A percentile compares a stretch with the other conserved stretches of the same genome.
Conservation (phyloP, 1,140 invertebrate genomes). For the Drosophila prosaltans region DNA sequence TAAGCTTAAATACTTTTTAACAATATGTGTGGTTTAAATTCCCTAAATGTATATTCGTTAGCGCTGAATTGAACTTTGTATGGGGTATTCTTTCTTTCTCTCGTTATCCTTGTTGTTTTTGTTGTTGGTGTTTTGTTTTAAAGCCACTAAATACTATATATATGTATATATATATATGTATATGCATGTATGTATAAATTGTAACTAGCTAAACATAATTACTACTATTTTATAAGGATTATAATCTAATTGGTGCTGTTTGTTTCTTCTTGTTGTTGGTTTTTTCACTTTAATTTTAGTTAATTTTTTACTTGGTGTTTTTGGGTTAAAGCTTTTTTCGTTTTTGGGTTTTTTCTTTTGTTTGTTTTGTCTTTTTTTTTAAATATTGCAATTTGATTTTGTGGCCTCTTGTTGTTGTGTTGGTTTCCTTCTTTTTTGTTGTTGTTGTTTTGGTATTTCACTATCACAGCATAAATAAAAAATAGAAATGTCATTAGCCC, state of each 20-base stretch:
- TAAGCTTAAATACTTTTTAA: conserved; percentile 59
- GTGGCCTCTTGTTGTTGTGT: conserved; percentile 37
- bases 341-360: conserved; percentile 35
- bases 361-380: conserved; percentile 42
- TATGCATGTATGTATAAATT: conserved; percentile 53
- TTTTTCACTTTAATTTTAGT: conserved; percentile 32
- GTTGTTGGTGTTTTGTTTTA: conserved; percentile 74
- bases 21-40: conserved; percentile 54
- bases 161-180: conserved; percentile 26
- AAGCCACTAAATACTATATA: conserved; percentile 72
- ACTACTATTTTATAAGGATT: conserved; percentile 61
- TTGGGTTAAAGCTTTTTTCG: conserved; percentile 51
- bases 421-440: conserved; percentile 36
- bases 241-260: conserved; percentile 76
- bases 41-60: conserved; percentile 77
- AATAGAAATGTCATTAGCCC: conserved; percentile 58
- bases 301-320: conserved; percentile 32
- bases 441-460: conserved; percentile 72
- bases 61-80: conserved; percentile 17
- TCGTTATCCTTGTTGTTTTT: conserved; percentile 39
- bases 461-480: conserved; percentile 78
- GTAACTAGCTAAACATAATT: conserved; percentile 76
- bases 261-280: conserved; percentile 66
- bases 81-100: conserved; percentile 30
- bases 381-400: conserved; percentile 71